Evolutionary conservation across 2,888 invertebrate genomes (phyloP), one percentile per base, ranked within the genome.

Genomic region (Pterostichus madidus): DNA sequence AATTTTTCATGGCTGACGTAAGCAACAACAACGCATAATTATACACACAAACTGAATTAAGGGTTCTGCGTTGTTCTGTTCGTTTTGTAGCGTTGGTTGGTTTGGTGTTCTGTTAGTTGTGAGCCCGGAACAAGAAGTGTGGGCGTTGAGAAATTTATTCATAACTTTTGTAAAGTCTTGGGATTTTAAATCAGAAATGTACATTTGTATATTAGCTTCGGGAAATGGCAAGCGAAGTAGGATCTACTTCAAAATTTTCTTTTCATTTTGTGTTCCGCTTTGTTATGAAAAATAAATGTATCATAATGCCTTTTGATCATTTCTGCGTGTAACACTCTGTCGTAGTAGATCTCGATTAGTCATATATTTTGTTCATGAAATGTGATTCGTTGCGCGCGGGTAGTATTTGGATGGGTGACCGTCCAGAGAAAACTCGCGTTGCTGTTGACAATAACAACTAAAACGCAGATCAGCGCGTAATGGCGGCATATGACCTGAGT

Each of bases 41-140:
- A 80, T 64, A 68, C 80, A 80, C 52, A 80, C 80, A 80, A 80
- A 80, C 80, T 80, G 80, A 80, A 80, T 80, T 80, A 68, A 61
- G 80, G 64, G 80, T 15, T 15, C 44, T 13, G 64, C 11, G 64
- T 64, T 64, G 64, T 64, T 64, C 64, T 64, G 44, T 71, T 71
- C 68, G 68, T 39, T 64, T 32, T 64, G 64, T 39, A 39, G 39
- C 39, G 39, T 8, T 39, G 8, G 39, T 64, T 64, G 64, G 64
- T 64, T 10, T 64, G 24, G 24, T 59, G 59, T 31, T 59, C 35
- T 35, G 64, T 35, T 64, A 64, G 35, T 64, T 64, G 59, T 35
- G 64, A 17, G 31, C 24, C 59, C 56, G 59, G 64, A 64, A 64
- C 35, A 64, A 10, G 31, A 17, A 31, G 11, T 10, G 59, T 31